Evolutionary conservation across 2,113 vertebrate species (phyloP).

Genomic region (Fulica atra): DNA sequence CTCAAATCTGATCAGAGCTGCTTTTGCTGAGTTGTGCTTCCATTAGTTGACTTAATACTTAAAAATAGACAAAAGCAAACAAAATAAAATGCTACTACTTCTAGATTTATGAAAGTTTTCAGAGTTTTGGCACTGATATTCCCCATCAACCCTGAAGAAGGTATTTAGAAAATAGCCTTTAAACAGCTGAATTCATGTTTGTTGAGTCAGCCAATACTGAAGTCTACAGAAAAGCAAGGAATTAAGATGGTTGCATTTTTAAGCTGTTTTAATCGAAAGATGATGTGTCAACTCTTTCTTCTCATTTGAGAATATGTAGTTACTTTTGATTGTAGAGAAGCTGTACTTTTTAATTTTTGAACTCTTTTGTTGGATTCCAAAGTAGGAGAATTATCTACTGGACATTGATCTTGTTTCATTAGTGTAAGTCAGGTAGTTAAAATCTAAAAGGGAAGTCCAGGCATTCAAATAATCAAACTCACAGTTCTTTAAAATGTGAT

Average conservation of each 20-base stretch:
- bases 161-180: neutral
- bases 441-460: neutral
- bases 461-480: neutral
- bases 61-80: neutral
- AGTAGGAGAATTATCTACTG: neutral
- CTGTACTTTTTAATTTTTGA: neutral
- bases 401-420: neutral
- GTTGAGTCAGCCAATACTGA: neutral
- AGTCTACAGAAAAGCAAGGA: neutral
- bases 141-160: neutral
- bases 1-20: neutral
- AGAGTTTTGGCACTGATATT: neutral
- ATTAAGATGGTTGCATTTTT: neutral
- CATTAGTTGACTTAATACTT: neutral
- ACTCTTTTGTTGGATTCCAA: neutral
- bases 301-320: neutral
- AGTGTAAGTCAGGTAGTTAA: neutral
- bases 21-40: neutral
- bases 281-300: neutral
- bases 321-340: neutral
- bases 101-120: neutral
- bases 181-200: rapidly evolving
- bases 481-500: neutral
- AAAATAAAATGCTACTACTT: neutral
- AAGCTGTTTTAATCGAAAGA: neutral